Percentiles rank a stretch among this genome's conserved stretches.
Evolutionary conservation across 2,888 invertebrate genomes (phyloP).

Genomic region (Hemithea aestivaria): DNA sequence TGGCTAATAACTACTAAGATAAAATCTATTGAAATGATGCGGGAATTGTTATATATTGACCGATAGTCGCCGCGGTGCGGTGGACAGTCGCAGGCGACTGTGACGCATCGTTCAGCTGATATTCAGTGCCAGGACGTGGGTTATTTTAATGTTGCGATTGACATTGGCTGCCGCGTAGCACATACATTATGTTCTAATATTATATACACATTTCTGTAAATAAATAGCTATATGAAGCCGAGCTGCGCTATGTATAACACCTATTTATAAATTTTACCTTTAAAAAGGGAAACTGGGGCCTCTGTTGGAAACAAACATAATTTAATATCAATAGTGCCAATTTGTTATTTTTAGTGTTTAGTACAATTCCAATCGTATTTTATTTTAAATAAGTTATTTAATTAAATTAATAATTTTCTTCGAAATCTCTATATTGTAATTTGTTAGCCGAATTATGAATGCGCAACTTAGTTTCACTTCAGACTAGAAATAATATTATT

Average conservation of each 20-base stretch:
- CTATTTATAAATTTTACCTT: constrained; percentile 69
- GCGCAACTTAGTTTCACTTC: too few species aligned
- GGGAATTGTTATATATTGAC: constrained; percentile 45
- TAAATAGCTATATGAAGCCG: constrained; percentile 62
- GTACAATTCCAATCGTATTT: too few species aligned
- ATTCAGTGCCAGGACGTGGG: constrained; percentile 53
- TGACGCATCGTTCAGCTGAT: constrained; percentile 43
- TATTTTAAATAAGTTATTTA: too few species aligned
- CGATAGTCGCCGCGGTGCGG: constrained; percentile 28
- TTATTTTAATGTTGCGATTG: constrained; percentile 52
- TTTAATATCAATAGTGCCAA: constrained; percentile 29
- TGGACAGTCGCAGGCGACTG: constrained; percentile 24
- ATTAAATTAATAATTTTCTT: too few species aligned
- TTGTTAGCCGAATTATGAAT: too few species aligned
- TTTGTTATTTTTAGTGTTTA: constrained; percentile 5
- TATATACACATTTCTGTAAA: constrained; percentile 42
- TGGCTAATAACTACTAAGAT: constrained; percentile 33
- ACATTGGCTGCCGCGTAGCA: constrained; percentile 57
- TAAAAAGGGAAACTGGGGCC: constrained; percentile 73
- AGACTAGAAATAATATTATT: too few species aligned
- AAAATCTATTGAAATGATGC: constrained; percentile 41
- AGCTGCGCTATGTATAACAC: constrained; percentile 44
- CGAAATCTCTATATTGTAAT: too few species aligned
- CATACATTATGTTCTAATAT: constrained; percentile 47
- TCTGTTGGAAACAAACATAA: constrained; percentile 72